Conservation (phyloP, 2,797 vertebrate genomes). For the Danio albolineatus region DNA sequence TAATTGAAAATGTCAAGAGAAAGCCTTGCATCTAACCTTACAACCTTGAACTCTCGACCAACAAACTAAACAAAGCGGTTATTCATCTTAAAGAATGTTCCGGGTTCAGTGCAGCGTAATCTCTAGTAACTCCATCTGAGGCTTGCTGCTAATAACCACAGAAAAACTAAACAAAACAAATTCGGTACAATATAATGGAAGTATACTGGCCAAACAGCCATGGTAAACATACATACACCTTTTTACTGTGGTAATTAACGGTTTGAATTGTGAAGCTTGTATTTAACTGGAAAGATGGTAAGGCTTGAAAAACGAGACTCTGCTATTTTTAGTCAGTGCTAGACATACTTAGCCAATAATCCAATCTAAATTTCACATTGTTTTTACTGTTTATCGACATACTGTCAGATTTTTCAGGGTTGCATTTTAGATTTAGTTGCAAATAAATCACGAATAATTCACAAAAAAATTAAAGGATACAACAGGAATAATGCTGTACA, state of each 20-base stretch:
- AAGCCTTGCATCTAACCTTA: neutral
- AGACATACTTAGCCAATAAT: neutral
- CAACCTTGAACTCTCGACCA: neutral
- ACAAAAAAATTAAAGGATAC: neutral
- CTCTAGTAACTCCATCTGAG: neutral
- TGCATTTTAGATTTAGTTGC: neutral
- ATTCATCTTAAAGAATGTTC: constrained; percentile 19
- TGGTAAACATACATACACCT: no score
- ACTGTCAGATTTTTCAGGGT: neutral
- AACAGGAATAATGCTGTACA: neutral
- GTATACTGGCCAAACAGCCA: neutral
- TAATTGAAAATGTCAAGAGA: neutral
- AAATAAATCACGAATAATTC: no score
- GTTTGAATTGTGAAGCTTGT: neutral
- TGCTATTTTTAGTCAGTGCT: neutral
- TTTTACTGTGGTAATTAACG: neutral
- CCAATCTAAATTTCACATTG: neutral
- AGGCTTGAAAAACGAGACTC: neutral
- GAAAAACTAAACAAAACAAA: neutral
- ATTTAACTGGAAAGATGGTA: neutral
- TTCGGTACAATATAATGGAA: neutral
- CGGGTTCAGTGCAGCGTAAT: neutral
- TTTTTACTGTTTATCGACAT: neutral
- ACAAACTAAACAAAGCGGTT: constrained; percentile 2
- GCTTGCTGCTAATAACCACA: neutral